Evolutionary conservation across 53 echinoderm and acorn worm genomes (phyloP).

Genomic region (Henricia sp.): DNA sequence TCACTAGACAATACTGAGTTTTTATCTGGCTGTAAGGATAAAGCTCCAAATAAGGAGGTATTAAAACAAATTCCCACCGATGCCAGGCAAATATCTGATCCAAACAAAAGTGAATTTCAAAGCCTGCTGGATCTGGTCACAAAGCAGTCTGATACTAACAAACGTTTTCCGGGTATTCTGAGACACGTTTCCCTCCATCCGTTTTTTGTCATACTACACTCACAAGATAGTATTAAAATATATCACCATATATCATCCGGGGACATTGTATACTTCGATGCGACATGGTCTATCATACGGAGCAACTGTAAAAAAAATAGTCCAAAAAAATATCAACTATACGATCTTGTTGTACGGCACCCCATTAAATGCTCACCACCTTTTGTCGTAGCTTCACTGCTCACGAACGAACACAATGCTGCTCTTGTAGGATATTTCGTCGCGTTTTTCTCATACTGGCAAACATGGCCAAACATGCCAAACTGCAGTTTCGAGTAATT

Average conservation of each 20-base stretch:
- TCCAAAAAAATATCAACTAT: slow-evolving; percentile 8
- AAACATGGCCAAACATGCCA: no score
- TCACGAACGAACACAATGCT: neutral
- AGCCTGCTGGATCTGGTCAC: neutral
- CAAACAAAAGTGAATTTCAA: neutral
- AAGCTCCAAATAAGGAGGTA: slow-evolving; percentile 12
- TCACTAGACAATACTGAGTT: neutral
- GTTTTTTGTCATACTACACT: neutral
- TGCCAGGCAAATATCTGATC: neutral
- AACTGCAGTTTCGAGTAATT: no score
- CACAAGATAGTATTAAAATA: slow-evolving; percentile 13
- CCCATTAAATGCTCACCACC: slow-evolving; percentile 8
- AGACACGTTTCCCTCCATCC: neutral
- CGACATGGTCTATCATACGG: slow-evolving; percentile 40
- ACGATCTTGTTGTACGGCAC: slow-evolving; percentile 7
- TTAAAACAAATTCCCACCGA: neutral
- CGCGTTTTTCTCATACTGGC: no score
- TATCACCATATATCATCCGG: slow-evolving; percentile 8
- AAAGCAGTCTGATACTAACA: neutral
- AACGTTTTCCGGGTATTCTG: neutral
- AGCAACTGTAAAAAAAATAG: neutral
- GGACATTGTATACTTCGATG: slow-evolving; percentile 31
- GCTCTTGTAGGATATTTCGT: neutral
- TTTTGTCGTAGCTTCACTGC: neutral
- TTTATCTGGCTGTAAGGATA: neutral